A percentile compares a stretch with the other conserved stretches of the same genome.
These are phyloP conservation scores for Lathronympha strigana DNA, from an alignment of 2,888 invertebrate genomes.

Conservation along the genomic window DNA sequence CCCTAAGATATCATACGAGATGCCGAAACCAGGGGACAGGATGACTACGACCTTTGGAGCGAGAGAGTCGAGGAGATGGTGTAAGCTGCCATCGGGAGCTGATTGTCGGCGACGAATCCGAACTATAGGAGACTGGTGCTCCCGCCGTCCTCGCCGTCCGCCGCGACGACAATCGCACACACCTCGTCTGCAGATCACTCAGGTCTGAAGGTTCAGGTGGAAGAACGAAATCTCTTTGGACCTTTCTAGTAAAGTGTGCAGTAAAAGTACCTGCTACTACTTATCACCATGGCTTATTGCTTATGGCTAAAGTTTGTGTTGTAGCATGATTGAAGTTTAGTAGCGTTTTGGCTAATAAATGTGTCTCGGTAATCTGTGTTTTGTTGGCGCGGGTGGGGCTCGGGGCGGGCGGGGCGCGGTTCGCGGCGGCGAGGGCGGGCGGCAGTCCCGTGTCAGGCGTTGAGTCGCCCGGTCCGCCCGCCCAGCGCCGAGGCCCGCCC, in stretches of 20 bases:
- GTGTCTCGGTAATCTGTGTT: constrained; percentile 78
- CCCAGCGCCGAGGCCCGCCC: constrained; percentile 59
- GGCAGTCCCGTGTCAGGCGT: constrained; percentile 82
- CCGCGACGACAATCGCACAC: constrained; percentile 65
- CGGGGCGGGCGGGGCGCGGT: constrained; percentile 58
- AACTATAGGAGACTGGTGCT: constrained; percentile 66
- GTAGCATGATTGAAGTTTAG: constrained; percentile 71
- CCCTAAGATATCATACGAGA: constrained; percentile 76
- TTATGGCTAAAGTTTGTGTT: constrained; percentile 55
- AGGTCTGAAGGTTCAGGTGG: constrained; percentile 73
- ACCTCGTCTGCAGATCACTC: constrained; percentile 76
- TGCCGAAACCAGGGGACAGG: constrained; percentile 74
- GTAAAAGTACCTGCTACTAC: constrained; percentile 45
- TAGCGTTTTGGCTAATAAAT: constrained; percentile 80
- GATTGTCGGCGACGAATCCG: constrained; percentile 63
- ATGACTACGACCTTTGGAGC: constrained; percentile 77
- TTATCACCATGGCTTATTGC: constrained; percentile 26
- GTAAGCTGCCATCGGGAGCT: constrained; percentile 64
- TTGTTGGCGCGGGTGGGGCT: constrained; percentile 69
- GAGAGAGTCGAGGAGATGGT: constrained; percentile 64
- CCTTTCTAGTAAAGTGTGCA: constrained; percentile 36
- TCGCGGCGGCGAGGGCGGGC: constrained; percentile 62
- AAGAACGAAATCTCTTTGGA: constrained; percentile 42
- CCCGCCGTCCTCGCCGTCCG: constrained; percentile 61
- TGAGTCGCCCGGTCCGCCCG: constrained; percentile 72